phyloP scores from a whole-genome alignment of 2,888 invertebrate genomes.

The Morinoia aosen region DNA sequence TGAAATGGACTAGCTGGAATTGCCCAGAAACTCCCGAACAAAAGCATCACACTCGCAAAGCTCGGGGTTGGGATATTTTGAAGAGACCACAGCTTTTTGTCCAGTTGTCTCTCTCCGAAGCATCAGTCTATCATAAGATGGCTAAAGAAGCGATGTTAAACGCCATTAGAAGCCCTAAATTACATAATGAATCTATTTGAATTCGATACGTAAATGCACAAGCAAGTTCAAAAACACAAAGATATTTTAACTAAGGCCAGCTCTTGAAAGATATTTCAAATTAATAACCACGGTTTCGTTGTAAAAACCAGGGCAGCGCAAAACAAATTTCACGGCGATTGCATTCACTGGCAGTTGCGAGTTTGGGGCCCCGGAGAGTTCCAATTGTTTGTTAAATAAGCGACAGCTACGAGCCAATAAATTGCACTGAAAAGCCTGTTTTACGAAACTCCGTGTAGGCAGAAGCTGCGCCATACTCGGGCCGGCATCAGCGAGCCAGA shows the following conservation, averaged over 20 bases:
- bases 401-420: slow-evolving; percentile 50
- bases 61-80: neutral
- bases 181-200: neutral
- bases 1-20: slow-evolving; percentile 39
- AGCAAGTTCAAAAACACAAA: neutral
- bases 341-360: slow-evolving; percentile 15
- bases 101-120: neutral
- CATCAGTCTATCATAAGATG: neutral
- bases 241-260: neutral
- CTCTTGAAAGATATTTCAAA: neutral
- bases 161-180: neutral
- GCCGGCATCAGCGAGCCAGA: neutral
- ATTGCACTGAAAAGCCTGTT: slow-evolving; percentile 20
- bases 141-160: neutral
- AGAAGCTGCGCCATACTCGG: neutral
- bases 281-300: neutral
- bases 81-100: neutral
- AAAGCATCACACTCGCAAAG: slow-evolving; percentile 3
- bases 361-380: neutral
- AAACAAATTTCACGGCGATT: slow-evolving; percentile 15
- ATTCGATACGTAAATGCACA: neutral
- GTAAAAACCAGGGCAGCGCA: neutral
- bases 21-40: neutral
- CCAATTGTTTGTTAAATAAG: slow-evolving; percentile 51
- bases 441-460: slow-evolving; percentile 1